Conservation (phyloP, 2,888 invertebrate species). For the Eupeodes latifasciatus region DNA sequence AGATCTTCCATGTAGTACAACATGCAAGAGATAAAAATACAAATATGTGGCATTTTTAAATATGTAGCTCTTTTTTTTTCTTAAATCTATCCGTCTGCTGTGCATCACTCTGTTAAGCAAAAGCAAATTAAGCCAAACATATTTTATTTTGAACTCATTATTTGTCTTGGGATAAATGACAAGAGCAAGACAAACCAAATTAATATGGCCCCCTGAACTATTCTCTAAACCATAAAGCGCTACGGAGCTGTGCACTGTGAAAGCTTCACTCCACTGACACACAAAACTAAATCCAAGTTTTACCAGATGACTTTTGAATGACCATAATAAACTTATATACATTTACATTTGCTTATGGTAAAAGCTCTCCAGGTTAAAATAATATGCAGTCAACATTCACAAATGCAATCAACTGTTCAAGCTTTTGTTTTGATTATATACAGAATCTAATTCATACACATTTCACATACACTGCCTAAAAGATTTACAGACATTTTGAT, state of each 20-base stretch:
- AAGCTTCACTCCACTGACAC: conserved; percentile 73
- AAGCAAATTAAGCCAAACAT: too few species aligned
- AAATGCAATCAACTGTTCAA: not conserved
- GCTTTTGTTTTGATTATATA: not conserved
- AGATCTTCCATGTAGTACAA: too few species aligned
- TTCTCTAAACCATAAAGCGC: too few species aligned
- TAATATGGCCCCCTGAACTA: too few species aligned
- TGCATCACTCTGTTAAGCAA: too few species aligned
- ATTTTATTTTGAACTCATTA: too few species aligned
- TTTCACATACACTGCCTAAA: not conserved
- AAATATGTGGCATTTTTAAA: too few species aligned
- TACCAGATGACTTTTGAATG: not conserved
- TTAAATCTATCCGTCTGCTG: too few species aligned
- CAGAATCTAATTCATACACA: not conserved
- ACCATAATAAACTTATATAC: not conserved
- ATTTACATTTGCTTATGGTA: not conserved
- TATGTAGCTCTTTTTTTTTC: too few species aligned
- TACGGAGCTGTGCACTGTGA: not conserved
- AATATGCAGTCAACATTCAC: not conserved
- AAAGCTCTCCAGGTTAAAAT: not conserved
- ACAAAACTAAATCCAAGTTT: conserved; percentile 57
- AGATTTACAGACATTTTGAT: not conserved
- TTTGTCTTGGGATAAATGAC: too few species aligned
- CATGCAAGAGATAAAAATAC: too few species aligned
- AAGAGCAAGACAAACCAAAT: too few species aligned